Conservation (phyloP, 2,113 vertebrate genomes). For the Hystrix cristata region DNA sequence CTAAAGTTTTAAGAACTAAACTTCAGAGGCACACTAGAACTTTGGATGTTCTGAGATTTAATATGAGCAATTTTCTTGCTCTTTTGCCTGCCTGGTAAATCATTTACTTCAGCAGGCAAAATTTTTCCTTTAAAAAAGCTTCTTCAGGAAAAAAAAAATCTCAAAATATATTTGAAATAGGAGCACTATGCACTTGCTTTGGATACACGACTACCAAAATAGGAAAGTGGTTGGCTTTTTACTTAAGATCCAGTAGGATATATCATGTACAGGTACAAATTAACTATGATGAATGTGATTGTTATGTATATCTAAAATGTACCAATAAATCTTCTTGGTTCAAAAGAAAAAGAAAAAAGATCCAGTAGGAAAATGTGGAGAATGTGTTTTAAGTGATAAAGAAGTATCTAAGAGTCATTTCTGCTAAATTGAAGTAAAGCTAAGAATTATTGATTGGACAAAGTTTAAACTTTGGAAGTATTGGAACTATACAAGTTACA, state of each 20-base stretch:
- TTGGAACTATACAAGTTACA: not conserved
- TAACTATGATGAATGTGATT: too few relatives aligned
- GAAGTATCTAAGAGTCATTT: not conserved
- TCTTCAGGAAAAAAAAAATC: not conserved
- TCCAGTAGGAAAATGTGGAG: not conserved
- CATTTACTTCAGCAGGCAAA: conserved; percentile 35
- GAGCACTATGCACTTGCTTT: conserved; percentile 35
- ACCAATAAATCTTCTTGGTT: too few relatives aligned
- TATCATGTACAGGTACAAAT: too few relatives aligned
- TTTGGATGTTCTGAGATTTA: conserved; percentile 50
- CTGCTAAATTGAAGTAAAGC: not conserved
- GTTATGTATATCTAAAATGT: too few relatives aligned
- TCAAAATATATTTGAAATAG: conserved; percentile 66
- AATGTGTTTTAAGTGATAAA: conserved; percentile 17
- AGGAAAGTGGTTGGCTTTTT: conserved; percentile 51
- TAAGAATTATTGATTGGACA: not conserved
- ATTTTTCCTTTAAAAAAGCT: conserved; percentile 48
- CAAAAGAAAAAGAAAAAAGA: not conserved
- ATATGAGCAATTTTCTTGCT: conserved; percentile 54
- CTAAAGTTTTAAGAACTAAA: conserved; percentile 62
- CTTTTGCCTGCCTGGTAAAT: conserved; percentile 58
- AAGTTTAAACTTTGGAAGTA: not conserved
- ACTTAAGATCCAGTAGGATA: not conserved
- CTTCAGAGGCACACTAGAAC: conserved; percentile 36
- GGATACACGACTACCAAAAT: conserved; percentile 49